phyloP scores from a whole-genome alignment of 2,888 invertebrate species.

The Sthenelais limicola region DNA sequence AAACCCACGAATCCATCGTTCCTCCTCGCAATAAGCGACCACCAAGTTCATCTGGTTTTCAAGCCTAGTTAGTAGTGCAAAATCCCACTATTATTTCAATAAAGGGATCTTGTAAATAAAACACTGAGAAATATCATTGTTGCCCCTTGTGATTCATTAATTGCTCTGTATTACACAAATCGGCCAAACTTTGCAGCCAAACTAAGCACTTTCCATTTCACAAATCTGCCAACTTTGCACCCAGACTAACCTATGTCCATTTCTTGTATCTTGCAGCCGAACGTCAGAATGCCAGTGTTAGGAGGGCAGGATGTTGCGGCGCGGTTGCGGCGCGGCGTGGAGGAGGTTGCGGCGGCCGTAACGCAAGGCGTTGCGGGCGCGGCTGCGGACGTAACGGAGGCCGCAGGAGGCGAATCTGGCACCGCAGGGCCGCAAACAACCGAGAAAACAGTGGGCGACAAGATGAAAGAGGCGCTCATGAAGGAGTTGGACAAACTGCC shows the following conservation, averaged over 20 bases:
- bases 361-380: background rate
- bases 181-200: too few relatives aligned
- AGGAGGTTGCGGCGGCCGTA: conserved; percentile 21
- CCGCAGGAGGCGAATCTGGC: background rate
- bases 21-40: too few relatives aligned
- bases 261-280: conserved; percentile 9
- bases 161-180: too few relatives aligned
- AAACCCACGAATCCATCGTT: too few relatives aligned
- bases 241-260: background rate
- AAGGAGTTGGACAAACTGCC: conserved; percentile 30
- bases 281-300: conserved; percentile 33
- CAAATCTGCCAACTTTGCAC: too few relatives aligned
- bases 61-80: too few relatives aligned
- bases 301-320: conserved; percentile 24
- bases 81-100: too few relatives aligned
- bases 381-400: background rate
- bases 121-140: too few relatives aligned
- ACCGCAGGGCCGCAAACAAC: background rate
- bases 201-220: too few relatives aligned
- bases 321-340: conserved; percentile 34
- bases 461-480: conserved; percentile 27
- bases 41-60: too few relatives aligned
- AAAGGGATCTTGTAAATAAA: too few relatives aligned
- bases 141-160: too few relatives aligned
- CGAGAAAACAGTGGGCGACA: conserved; percentile 15